A percentile compares a stretch with the other conserved stretches of the same genome.
These are phyloP conservation scores for Archegozetes longisetosus DNA, from an alignment of 1,140 invertebrate genomes.

Conservation along the genomic window DNA sequence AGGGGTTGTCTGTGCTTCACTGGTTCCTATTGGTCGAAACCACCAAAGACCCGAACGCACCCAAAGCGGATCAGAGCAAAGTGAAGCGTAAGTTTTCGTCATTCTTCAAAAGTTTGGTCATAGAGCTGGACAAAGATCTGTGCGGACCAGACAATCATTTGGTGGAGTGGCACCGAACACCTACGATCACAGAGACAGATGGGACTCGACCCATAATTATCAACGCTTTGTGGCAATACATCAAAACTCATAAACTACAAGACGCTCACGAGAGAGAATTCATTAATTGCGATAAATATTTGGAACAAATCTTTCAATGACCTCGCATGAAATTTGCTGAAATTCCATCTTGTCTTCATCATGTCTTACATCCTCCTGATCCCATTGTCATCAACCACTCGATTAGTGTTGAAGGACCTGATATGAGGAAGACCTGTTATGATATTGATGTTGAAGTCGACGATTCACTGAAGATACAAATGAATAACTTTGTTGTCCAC, in stretches of 20 bases:
- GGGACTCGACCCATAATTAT: conserved; percentile 95
- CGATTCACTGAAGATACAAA: conserved; percentile 89
- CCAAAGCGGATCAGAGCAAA: conserved; percentile 36
- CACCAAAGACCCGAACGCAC: conserved; percentile 53
- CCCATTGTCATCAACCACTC: conserved; percentile 93
- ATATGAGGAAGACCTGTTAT: conserved; percentile 94
- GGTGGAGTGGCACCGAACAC: conserved; percentile 97
- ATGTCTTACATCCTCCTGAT: conserved; percentile 75
- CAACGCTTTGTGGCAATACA: conserved; percentile 97
- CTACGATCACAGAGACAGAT: conserved; percentile 97
- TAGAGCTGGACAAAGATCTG: conserved; percentile 95
- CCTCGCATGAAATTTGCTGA: conserved; percentile 96
- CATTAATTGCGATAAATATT: conserved; percentile 92
- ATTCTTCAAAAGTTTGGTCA: conserved; percentile 97
- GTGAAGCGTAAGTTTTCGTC: conserved; percentile 97
- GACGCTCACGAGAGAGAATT: conserved; percentile 87
- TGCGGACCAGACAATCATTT: conserved; percentile 99
- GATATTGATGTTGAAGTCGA: conserved; percentile 99
- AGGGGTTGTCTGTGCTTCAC: conserved; percentile 76
- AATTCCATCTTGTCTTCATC: conserved; percentile 88
- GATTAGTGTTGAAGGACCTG: conserved; percentile 54
- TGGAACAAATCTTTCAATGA: conserved; percentile 89
- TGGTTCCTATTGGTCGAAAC: conserved; percentile 97
- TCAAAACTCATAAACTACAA: conserved; percentile 86
- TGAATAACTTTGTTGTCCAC: conserved; percentile 93